These are phyloP conservation scores for Nannobrachium achirus DNA, from an alignment of 2,113 vertebrate genomes.

Conservation along the genomic window DNA sequence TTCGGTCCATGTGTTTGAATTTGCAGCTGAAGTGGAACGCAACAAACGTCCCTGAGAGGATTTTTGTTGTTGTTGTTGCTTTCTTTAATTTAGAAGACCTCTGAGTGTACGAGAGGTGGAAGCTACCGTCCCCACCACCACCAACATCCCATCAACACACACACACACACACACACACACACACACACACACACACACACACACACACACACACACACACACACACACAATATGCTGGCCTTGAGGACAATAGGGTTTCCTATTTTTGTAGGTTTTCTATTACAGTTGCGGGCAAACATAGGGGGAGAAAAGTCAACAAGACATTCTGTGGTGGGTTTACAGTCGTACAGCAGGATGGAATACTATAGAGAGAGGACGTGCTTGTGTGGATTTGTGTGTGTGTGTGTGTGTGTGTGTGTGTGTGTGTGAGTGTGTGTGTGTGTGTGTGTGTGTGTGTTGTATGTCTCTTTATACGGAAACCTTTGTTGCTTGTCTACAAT, in stretches of 20 bases:
- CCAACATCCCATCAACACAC: slow-evolving; percentile 7
- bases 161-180: slow-evolving; percentile 12
- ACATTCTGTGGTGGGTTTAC: slow-evolving; percentile 43
- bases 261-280: slow-evolving; percentile 63
- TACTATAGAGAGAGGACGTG: slow-evolving; percentile 14
- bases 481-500: slow-evolving; percentile 6
- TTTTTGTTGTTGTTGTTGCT: slow-evolving; percentile 36
- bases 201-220: slow-evolving; percentile 23
- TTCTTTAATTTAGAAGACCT: slow-evolving; percentile 67
- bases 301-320: slow-evolving; percentile 51
- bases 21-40: slow-evolving; percentile 76
- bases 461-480: slow-evolving; percentile 10
- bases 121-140: slow-evolving; percentile 26
- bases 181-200: slow-evolving; percentile 17
- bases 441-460: slow-evolving; percentile 22
- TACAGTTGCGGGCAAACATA: slow-evolving; percentile 39
- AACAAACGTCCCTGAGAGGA: slow-evolving; percentile 76
- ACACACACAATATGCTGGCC: slow-evolving; percentile 61
- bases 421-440: too few species aligned
- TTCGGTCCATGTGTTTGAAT: slow-evolving; percentile 65
- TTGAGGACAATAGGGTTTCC: slow-evolving; percentile 70
- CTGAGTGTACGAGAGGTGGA: slow-evolving; percentile 62
- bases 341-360: slow-evolving; percentile 39
- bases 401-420: too few species aligned
- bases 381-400: too few species aligned